phyloP scores from a whole-genome alignment of 92 coral and sea anemone species.

The Porites evermanni region DNA sequence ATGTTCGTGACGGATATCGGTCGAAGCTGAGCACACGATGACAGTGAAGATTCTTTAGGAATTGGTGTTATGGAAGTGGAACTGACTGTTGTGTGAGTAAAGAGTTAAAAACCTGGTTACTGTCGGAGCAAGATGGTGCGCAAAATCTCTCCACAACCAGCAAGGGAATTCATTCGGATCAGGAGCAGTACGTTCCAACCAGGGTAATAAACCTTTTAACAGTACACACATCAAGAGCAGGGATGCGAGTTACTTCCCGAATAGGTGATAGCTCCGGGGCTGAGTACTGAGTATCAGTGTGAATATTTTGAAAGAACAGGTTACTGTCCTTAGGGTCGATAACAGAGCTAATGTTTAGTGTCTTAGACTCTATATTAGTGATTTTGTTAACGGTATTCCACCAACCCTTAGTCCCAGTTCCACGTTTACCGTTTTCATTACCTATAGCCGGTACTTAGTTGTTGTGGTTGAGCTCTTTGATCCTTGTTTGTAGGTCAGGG shows the following conservation, averaged over 20 bases:
- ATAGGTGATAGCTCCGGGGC: constrained; percentile 47
- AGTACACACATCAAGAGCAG: constrained; percentile 10
- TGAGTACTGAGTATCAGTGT: constrained; percentile 51
- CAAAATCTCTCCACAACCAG: constrained; percentile 70
- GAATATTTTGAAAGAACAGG: constrained; percentile 45
- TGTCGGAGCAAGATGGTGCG: constrained; percentile 57
- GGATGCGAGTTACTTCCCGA: constrained; percentile 53
- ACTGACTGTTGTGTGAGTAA: constrained; percentile 49
- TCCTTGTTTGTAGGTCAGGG: constrained; percentile 3
- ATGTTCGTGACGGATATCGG: too few species aligned
- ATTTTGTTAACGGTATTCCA: constrained; percentile 35
- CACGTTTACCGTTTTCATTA: constrained; percentile 29
- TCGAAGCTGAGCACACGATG: neutral
- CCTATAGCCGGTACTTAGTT: constrained; percentile 52
- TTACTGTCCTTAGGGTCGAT: constrained; percentile 51
- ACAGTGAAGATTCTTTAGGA: constrained; percentile 52
- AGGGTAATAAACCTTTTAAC: neutral
- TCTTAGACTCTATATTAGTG: constrained; percentile 36
- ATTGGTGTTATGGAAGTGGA: constrained; percentile 50
- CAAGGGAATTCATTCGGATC: constrained; percentile 38
- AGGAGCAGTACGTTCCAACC: too few species aligned
- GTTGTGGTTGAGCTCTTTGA: constrained; percentile 6
- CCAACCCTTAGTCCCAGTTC: too few species aligned
- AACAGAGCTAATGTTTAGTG: constrained; percentile 27
- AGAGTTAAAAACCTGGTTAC: constrained; percentile 49